Base-by-base conservation (phyloP, 37 sponge, comb jelly and placozoan species). In the Oopsacas minuta region DNA sequence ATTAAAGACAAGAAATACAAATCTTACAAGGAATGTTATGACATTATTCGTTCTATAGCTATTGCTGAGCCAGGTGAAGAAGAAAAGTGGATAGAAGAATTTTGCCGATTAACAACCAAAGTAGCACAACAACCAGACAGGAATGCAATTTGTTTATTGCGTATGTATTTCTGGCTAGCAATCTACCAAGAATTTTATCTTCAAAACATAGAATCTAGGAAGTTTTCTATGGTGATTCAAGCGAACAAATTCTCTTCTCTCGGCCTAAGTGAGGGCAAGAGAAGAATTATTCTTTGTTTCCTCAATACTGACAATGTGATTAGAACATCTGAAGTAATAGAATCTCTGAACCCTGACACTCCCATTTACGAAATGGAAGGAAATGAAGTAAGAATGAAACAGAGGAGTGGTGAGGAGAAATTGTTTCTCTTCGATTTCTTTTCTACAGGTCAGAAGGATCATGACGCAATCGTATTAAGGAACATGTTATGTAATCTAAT, bases 141-240 rank as follows among this genome's bases (percentile, higher is more conserved):
- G 17, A 8, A 61, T 34, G 86, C 38, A 85, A 36, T 69, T 37
- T 36, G 35, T 30, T 35, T 53, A 52, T 86, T 91, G 51, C 85
- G 86, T 36, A 90, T 93, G 91, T 52, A 86, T 39, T 51, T 93
- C 35, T 93, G 93, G 93, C 84, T 93, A 5, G 86, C 52, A 34
- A 81, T 84, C 12, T 93, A 90, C 85, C 86, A 93, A 82, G 91
- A 90, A 22, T 93, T 90, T 69, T 93, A 85, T 52, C 61, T 46
- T 36, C 83, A 88, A 35, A 84, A 87, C 7, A 61, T 61, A 32
- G 22, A 10, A 7, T 25, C 32, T 61, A 34, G 28, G 22, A 5
- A 10, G 75, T n/a, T 61, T 25, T 61, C 1, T 34, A 25, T 5
- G 5, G 75, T 34, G 7, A 61, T 61, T 61, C 28, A 61, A 10